Conservation (phyloP, 2,888 invertebrate genomes). For the Balanococcus diminutus region DNA sequence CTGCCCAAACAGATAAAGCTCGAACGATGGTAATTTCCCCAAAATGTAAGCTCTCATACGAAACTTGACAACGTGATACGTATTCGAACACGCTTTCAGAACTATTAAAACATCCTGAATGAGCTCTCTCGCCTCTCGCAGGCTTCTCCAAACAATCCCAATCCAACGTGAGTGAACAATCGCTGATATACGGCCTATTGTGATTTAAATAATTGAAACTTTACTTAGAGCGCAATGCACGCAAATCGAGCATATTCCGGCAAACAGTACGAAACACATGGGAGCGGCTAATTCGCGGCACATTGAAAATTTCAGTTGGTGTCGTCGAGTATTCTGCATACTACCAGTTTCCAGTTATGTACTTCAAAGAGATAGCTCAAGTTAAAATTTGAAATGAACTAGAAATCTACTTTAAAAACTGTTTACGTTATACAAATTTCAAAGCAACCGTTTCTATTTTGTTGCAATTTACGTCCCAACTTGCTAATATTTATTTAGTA, state of each 20-base stretch:
- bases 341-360: neutral
- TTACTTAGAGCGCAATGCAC: neutral
- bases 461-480: constrained; percentile 36
- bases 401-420: constrained; percentile 31
- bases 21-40: neutral
- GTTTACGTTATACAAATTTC: constrained; percentile 37
- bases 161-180: constrained; percentile 16
- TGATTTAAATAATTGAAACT: constrained; percentile 22
- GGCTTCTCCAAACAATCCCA: neutral
- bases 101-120: constrained; percentile 13
- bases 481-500: constrained; percentile 35
- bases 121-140: constrained; percentile 5
- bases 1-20: neutral
- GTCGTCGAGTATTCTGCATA: neutral
- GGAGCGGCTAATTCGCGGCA: neutral
- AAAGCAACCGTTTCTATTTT: constrained; percentile 25
- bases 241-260: neutral
- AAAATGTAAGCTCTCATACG: neutral
- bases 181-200: constrained; percentile 21
- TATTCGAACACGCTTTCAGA: neutral
- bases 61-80: neutral
- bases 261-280: neutral
- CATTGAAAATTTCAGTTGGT: neutral
- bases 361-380: neutral
- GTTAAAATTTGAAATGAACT: constrained; percentile 25